Evolutionary conservation across 1,140 invertebrate species (phyloP), one percentile per base, ranked within the genome.

Genomic region (Ericerus pela): DNA sequence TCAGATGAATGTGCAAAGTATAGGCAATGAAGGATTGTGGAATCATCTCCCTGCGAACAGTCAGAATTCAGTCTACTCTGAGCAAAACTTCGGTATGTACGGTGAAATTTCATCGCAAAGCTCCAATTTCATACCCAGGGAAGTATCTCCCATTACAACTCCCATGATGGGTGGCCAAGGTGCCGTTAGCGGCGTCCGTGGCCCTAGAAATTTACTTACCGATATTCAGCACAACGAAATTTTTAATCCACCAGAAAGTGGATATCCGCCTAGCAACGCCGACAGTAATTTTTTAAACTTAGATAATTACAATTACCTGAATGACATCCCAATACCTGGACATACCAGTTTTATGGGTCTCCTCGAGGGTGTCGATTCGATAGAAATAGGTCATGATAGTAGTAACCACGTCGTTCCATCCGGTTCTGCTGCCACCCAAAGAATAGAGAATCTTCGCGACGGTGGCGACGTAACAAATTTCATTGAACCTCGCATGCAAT

Each of bases 271-370:
- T 22, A 38, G 3, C 36, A 18, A 14, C 36, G 14, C 36, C 36
- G 41, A 47, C 2, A 8, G 11, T 4, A 16, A 47, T 47, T 47
- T 47, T 12, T 47, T 47, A 12, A 4, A 12, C 6, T 16, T 41
- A 4, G 37, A 41, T 4, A 41, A 41, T 16, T 41, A 16, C 41
- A 47, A 47, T 24, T 47, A 47, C 26, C 20, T 47, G 10, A 20
- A 47, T 24, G 41, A 47, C 22, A 10, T 47, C 20, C 10, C 22
- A 3, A 47, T 3, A 8, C 6, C 37, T 4, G 26, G 41, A 24
- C 41, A 47, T 47, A 47, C 41, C 4, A 47, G 20, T 47, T 47
- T 47, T 24, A 47, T 47, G 41, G 41, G 41, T 4, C 26, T 47
- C 8, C 26, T 47, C 22, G 41, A 47, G 26, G 41, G 41, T 4